Base-by-base conservation (phyloP, 2,113 vertebrate species). In the Rhinopithecus roxellana region DNA sequence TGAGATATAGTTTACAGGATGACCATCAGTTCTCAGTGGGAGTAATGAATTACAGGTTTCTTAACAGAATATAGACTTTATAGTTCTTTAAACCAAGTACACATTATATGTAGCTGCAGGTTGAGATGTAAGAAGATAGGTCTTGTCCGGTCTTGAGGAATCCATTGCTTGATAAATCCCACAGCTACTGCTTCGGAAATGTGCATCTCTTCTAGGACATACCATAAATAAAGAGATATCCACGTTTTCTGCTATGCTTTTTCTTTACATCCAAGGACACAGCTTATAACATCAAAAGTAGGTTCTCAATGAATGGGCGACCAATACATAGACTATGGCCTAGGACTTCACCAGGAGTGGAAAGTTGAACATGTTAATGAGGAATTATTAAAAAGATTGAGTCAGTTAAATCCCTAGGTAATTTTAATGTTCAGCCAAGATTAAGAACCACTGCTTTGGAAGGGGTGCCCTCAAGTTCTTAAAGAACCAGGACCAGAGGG, bases 301-400 rank as follows among this genome's bases (percentile, higher is more conserved):
- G 4, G 9, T 64, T 72, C 45, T 97, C 70, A 89, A 43, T 3
- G 48, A 86, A 12, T 74, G 67, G 10, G 50, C n/a, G 89, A 75
- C 12, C 52, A 74, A 82, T 85, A 17, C n/a, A 52, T 74, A 90
- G 17, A 52, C 22, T 43, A 1, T 88, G 57, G 88, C 25, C 23
- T 25, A 69, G 20, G 6, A 78, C 1, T 8, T 57, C 94, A 57
- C 22, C 45, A 32, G 27, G 6, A 95, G 40, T 78, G 20, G 75
- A 96, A 79, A 80, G 40, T 22, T 90, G 32, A 95, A 92, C 0
- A 50, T 18, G 40, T 86, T 83, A 50, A 79, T 93, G 52, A 96
- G 45, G 17, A 84, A 78, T 57, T 77, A 13, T 89, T 72, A 17
- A 48, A 72, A 59, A 30, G 23, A 92, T 84, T 69, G 18, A 84